Conservation (phyloP, 2,888 invertebrate species). For the Agriopis aurantiaria region DNA sequence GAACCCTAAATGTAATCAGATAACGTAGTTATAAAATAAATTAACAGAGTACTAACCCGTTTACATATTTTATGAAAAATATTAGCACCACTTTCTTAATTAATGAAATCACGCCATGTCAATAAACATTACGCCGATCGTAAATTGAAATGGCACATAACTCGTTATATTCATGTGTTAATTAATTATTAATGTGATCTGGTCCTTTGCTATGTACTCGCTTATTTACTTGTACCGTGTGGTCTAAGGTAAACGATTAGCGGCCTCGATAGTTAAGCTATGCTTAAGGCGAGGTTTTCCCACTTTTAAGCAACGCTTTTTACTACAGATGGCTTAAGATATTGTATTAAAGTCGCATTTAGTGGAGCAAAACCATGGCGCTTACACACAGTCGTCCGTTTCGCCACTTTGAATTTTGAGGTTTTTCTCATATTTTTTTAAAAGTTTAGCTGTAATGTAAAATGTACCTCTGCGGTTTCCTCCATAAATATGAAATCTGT, state of each 20-base stretch:
- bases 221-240: constrained; percentile 4
- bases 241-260: constrained; percentile 1
- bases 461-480: no score
- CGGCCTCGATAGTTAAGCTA: no score
- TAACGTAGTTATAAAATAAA: background rate
- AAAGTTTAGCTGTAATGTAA: no score
- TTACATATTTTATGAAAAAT: background rate
- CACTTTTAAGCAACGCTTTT: no score
- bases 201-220: constrained; percentile 7
- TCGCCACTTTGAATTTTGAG: no score
- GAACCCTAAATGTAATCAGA: background rate
- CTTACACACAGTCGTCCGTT: no score
- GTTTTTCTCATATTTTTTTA: no score
- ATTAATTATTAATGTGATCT: constrained; percentile 24
- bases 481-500: no score
- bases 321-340: no score
- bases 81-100: constrained; percentile 10
- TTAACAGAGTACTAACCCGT: background rate
- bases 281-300: no score
- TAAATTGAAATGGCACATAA: constrained; percentile 19
- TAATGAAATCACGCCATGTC: constrained; percentile 15
- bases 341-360: no score
- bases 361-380: no score
- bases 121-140: constrained; percentile 18
- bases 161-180: constrained; percentile 24